phyloP scores from a whole-genome alignment of 2,797 vertebrate genomes.

The Coilia nasus region DNA sequence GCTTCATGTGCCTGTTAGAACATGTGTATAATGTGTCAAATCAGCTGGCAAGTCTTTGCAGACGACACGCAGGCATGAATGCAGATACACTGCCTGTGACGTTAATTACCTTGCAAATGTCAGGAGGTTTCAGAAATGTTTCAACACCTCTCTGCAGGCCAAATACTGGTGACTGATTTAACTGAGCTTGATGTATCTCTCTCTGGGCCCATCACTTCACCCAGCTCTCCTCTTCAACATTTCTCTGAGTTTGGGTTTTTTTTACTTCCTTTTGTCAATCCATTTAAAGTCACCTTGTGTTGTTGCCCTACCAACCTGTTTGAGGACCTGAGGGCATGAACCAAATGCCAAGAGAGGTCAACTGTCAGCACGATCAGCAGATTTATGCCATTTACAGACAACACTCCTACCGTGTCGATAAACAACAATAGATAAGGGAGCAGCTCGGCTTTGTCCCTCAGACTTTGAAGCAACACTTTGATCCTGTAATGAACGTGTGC shows the following conservation, averaged over 20 bases:
- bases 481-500: constrained; percentile 21
- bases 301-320: too few relatives aligned
- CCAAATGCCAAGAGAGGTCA: constrained; percentile 34
- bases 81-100: constrained; percentile 13
- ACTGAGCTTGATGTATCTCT: constrained; percentile 10
- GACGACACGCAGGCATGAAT: constrained; percentile 13
- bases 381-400: constrained; percentile 47
- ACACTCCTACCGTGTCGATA: constrained; percentile 47
- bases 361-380: constrained; percentile 34
- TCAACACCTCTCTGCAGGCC: constrained; percentile 1
- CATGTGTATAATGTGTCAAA: constrained; percentile 5
- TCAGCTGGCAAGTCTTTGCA: constrained; percentile 16
- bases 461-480: not conserved
- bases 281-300: not conserved
- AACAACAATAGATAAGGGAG: constrained; percentile 37
- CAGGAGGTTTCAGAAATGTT: constrained; percentile 11
- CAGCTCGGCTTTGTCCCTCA: not conserved
- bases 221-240: not conserved
- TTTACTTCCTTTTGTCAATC: not conserved
- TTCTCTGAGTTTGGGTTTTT: not conserved
- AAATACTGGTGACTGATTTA: not conserved
- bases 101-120: constrained; percentile 20
- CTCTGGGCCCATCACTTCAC: not conserved
- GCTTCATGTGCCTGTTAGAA: constrained; percentile 7
- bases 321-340: not conserved